Evolutionary conservation across 2,797 vertebrate genomes (phyloP).

Genomic region (Micromesistius poutassou): DNA sequence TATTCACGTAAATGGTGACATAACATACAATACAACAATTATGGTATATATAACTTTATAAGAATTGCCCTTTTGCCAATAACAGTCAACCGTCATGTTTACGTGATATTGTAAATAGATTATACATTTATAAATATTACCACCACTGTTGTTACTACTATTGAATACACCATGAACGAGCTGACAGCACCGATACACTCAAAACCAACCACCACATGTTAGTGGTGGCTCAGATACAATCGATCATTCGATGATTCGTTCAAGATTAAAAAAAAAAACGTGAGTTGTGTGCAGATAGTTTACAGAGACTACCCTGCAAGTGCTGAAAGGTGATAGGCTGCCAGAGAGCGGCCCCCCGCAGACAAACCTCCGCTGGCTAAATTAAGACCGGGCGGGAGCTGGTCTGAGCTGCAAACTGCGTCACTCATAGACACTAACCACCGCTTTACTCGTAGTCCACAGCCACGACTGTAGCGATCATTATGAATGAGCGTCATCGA

Average conservation of each 20-base stretch:
- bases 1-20: too few species aligned
- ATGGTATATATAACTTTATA: background rate
- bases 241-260: background rate
- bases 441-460: background rate
- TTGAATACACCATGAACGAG: background rate
- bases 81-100: too few species aligned
- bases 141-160: background rate
- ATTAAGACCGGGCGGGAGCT: slow-evolving; percentile 33
- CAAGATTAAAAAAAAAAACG: background rate
- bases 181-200: background rate
- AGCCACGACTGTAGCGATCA: too few species aligned
- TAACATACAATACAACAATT: too few species aligned
- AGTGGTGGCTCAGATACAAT: too few species aligned
- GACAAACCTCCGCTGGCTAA: slow-evolving; percentile 54
- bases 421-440: background rate
- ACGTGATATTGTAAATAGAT: background rate
- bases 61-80: background rate
- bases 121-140: background rate
- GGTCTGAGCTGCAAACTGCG: background rate
- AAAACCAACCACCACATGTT: too few species aligned
- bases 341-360: slow-evolving; percentile 38
- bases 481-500: too few species aligned
- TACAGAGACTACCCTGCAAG: background rate
- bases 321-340: slow-evolving; percentile 61
- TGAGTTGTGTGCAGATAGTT: background rate